Percentiles rank a stretch among this genome's conserved stretches.
Evolutionary conservation across 2,888 invertebrate genomes (phyloP).

Genomic region (Acanthosepion pharaonis): DNA sequence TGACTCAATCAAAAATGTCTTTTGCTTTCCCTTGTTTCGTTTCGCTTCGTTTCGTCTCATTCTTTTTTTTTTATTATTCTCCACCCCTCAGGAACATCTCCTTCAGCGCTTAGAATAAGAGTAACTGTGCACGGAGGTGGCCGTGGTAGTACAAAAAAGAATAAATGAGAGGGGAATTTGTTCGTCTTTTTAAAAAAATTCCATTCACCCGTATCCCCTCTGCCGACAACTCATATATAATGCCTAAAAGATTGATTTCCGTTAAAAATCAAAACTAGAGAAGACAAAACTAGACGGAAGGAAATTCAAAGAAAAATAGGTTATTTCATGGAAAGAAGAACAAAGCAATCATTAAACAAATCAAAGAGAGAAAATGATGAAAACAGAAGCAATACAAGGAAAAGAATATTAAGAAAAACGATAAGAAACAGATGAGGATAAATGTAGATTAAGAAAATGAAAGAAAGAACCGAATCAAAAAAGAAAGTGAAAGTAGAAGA

Average conservation of each 20-base stretch:
- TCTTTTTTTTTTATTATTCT: neutral
- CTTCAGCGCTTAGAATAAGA: neutral
- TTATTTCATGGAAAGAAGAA: constrained; percentile 33
- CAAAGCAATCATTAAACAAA: neutral
- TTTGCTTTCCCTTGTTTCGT: neutral
- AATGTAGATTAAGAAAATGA: neutral
- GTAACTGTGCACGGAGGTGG: neutral
- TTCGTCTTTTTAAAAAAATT: neutral
- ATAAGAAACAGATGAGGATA: neutral
- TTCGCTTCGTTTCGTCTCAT: neutral
- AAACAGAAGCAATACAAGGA: neutral
- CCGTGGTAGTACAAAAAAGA: neutral
- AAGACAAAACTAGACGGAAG: neutral
- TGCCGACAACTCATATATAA: neutral
- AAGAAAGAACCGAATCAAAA: neutral
- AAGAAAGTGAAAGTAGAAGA: neutral
- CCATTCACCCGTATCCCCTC: constrained; percentile 11
- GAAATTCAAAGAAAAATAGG: constrained; percentile 21
- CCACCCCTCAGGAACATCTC: neutral
- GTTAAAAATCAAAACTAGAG: neutral
- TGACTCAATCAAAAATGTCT: constrained; percentile 22
- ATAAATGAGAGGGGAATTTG: neutral
- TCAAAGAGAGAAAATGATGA: neutral
- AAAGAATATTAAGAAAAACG: neutral
- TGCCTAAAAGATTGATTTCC: neutral